These are phyloP conservation scores for Kryptolebias marmoratus DNA, from an alignment of 2,113 vertebrate species.

Conservation along the genomic window DNA sequence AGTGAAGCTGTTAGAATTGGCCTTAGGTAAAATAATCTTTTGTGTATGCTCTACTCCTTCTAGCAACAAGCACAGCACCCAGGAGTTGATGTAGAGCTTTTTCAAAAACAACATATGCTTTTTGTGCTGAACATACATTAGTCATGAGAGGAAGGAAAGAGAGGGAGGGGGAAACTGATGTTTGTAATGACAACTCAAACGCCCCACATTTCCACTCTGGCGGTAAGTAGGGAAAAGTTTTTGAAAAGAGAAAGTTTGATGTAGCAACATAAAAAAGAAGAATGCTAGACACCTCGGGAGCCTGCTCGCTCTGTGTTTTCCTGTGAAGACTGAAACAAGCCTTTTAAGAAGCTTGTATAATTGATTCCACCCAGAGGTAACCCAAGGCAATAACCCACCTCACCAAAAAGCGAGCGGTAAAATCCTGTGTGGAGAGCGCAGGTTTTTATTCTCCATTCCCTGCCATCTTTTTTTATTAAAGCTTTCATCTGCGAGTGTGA, in stretches of 20 bases:
- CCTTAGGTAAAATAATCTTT: conserved; percentile 7
- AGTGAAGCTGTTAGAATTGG: conserved; percentile 36
- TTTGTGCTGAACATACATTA: conserved; percentile 55
- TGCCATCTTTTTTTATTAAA: conserved; percentile 40
- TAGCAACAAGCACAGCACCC: conserved; percentile 18
- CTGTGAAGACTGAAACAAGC: conserved; percentile 64
- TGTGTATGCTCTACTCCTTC: neutral
- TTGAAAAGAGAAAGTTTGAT: conserved; percentile 67
- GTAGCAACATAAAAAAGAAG: conserved; percentile 67
- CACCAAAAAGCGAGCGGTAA: conserved; percentile 41
- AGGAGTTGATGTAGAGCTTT: conserved; percentile 33
- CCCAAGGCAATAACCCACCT: conserved; percentile 65
- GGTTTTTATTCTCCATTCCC: conserved; percentile 18
- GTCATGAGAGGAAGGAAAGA: conserved; percentile 41
- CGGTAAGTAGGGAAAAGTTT: conserved; percentile 65
- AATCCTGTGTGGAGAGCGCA: conserved; percentile 40
- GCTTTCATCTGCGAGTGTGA: conserved; percentile 63
- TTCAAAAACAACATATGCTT: conserved; percentile 54
- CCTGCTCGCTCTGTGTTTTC: conserved; percentile 36
- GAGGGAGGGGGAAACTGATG: conserved; percentile 42
- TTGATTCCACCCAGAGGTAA: conserved; percentile 72
- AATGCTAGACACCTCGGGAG: conserved; percentile 57
- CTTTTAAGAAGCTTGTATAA: conserved; percentile 73
- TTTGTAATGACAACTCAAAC: conserved; percentile 61
- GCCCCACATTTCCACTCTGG: conserved; percentile 63